Evolutionary conservation across 2,113 vertebrate genomes (phyloP).

Genomic region (Centropristis striata): DNA sequence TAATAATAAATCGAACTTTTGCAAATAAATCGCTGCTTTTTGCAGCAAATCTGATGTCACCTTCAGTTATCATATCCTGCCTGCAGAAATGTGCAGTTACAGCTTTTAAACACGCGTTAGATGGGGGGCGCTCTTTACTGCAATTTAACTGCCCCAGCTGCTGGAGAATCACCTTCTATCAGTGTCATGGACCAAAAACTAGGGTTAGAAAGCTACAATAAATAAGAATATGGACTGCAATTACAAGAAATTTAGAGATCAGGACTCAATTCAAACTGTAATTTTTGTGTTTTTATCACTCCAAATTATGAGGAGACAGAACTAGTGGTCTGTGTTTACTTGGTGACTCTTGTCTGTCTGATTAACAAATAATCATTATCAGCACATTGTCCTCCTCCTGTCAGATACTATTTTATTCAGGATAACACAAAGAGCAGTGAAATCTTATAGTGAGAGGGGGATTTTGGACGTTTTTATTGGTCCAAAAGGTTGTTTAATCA

Average conservation of each 20-base stretch:
- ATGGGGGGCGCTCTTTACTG: constrained; percentile 70
- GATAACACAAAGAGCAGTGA: neutral
- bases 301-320: neutral
- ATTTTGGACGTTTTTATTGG: neutral
- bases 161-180: neutral
- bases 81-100: constrained; percentile 33
- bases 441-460: neutral
- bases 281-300: neutral
- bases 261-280: neutral
- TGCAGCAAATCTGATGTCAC: neutral
- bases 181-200: neutral
- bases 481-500: neutral
- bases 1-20: no score
- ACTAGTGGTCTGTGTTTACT: neutral
- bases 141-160: neutral
- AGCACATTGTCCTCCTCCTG: neutral
- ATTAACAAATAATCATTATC: constrained; percentile 20
- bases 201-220: neutral
- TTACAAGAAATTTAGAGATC: neutral
- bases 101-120: neutral
- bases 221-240: neutral
- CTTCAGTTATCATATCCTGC: neutral
- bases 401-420: neutral
- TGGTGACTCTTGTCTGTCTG: constrained; percentile 1
- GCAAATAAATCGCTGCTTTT: neutral